Conservation (phyloP, 2,888 invertebrate genomes). For the Allophyes oxyacanthae region DNA sequence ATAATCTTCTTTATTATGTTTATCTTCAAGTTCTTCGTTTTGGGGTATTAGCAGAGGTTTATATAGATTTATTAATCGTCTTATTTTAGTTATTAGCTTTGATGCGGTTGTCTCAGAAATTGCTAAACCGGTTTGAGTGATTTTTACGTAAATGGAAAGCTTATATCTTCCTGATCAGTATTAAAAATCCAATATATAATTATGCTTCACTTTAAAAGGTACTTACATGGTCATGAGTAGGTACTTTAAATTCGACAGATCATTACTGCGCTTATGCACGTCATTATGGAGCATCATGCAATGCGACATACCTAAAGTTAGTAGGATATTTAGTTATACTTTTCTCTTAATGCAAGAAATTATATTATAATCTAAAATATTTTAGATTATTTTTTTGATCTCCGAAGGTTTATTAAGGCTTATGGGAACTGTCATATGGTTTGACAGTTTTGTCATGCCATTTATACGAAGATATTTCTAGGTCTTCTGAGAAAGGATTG, state of each 20-base stretch:
- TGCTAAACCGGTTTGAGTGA: conserved; percentile 28
- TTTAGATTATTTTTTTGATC: no score
- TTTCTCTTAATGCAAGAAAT: conserved; percentile 11
- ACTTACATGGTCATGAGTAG: conserved; percentile 41
- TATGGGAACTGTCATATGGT: no score
- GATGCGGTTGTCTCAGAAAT: conserved; percentile 29
- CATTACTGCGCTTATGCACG: conserved; percentile 25
- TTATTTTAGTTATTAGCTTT: conserved; percentile 26
- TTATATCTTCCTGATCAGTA: conserved; percentile 50
- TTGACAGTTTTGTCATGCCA: no score
- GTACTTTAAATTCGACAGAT: conserved; percentile 32
- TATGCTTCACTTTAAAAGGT: conserved; percentile 38
- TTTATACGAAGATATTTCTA: no score
- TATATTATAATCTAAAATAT: background rate
- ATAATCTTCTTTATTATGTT: conserved; percentile 22
- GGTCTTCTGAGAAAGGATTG: no score
- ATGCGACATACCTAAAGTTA: conserved; percentile 18
- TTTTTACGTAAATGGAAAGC: conserved; percentile 51
- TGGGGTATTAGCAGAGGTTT: conserved; percentile 16
- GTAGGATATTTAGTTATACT: conserved; percentile 7
- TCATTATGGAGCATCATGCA: conserved; percentile 27
- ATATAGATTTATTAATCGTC: conserved; percentile 11
- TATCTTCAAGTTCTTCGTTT: conserved; percentile 14
- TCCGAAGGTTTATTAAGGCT: no score
- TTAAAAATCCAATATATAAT: conserved; percentile 46